Conservation (phyloP, 2,888 invertebrate genomes). For the Luperina nickerlii region DNA sequence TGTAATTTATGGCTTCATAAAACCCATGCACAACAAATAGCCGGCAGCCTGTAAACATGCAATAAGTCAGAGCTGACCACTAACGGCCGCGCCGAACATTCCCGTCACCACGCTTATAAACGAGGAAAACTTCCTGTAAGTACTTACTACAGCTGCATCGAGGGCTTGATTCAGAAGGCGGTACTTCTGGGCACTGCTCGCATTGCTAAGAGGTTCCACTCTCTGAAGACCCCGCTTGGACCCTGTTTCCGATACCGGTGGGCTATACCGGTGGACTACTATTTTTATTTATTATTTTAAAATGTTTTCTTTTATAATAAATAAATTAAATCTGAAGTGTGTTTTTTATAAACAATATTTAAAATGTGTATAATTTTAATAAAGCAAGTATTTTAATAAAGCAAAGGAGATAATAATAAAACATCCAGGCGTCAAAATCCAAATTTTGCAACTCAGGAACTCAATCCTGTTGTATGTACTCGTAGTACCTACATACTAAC, state of each 20-base stretch:
- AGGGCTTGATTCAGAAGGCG: background rate
- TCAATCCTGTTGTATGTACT: background rate
- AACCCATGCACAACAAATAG: conserved; percentile 19
- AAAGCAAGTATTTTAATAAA: background rate
- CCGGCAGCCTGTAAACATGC: conserved; percentile 9
- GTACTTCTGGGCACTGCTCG: background rate
- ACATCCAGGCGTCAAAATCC: background rate
- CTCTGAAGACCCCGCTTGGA: background rate
- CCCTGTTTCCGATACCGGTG: background rate
- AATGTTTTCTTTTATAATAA: background rate
- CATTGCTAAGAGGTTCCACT: background rate
- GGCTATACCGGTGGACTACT: background rate
- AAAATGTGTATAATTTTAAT: background rate
- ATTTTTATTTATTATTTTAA: no score
- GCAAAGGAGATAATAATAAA: background rate
- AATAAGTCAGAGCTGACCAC: conserved; percentile 36
- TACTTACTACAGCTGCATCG: background rate
- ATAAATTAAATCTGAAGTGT: no score
- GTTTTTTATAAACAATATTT: background rate
- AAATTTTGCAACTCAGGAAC: background rate
- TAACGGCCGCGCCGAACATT: conserved; percentile 20
- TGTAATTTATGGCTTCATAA: conserved; percentile 22
- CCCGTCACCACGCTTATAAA: background rate
- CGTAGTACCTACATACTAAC: background rate
- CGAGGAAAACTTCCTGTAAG: background rate